Conservation (phyloP, 2,113 vertebrate genomes). For the Misgurnus mizolepis region DNA sequence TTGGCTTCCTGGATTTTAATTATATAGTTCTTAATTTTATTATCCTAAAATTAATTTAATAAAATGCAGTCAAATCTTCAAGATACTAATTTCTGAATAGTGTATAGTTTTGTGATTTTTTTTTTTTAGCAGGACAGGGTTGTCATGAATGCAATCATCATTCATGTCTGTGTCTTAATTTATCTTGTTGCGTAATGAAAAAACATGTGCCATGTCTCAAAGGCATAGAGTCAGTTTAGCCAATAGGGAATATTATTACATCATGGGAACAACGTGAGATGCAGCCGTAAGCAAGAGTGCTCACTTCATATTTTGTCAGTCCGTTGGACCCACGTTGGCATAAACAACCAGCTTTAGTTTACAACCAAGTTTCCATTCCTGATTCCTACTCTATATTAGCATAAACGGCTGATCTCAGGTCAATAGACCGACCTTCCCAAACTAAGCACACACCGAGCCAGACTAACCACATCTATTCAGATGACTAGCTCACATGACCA, state of each 20-base stretch:
- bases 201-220: conserved; percentile 47
- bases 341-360: not conserved
- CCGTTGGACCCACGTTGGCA: not conserved
- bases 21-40: no score
- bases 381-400: not conserved
- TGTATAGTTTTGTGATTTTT: no score
- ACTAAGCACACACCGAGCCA: not conserved
- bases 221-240: conserved; percentile 49
- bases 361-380: not conserved
- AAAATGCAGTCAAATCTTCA: no score
- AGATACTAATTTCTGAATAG: no score
- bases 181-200: not conserved
- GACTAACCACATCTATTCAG: conserved; percentile 6
- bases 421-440: not conserved
- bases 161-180: not conserved
- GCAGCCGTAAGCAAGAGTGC: not conserved
- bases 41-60: no score
- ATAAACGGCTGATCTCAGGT: not conserved
- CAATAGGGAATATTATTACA: conserved; percentile 57
- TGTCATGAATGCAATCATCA: not conserved
- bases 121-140: not conserved
- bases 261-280: conserved; percentile 37
- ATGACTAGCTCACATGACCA: not conserved
- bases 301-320: conserved; percentile 3
- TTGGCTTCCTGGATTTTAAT: no score